Evolutionary conservation across 2,113 vertebrate genomes (phyloP).

Genomic region (Geococcyx californianus): DNA sequence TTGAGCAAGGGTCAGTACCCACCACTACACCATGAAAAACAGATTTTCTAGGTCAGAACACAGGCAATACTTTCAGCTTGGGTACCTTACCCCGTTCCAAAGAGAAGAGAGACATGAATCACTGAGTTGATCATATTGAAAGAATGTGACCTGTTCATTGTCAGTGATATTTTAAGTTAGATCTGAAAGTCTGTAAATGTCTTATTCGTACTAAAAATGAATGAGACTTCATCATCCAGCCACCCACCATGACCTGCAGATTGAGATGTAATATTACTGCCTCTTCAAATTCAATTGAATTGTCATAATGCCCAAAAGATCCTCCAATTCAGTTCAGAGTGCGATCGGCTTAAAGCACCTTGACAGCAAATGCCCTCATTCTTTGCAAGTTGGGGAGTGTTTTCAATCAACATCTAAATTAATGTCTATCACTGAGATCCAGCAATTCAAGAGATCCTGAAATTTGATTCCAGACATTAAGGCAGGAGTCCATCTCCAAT

Average conservation of each 20-base stretch:
- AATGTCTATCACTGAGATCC: neutral
- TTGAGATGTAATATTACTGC: slow-evolving; percentile 3
- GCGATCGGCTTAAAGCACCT: neutral
- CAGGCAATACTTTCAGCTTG: neutral
- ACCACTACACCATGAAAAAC: neutral
- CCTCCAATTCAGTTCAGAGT: neutral
- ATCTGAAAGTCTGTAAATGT: slow-evolving; percentile 19
- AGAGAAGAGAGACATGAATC: slow-evolving; percentile 34
- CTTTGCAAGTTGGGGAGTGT: neutral
- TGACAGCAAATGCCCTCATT: neutral
- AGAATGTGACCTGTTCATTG: slow-evolving; percentile 41
- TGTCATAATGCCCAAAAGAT: neutral
- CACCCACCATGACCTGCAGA: slow-evolving; percentile 39
- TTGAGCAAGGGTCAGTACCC: neutral
- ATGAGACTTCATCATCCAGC: slow-evolving; percentile 18
- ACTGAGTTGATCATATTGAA: slow-evolving; percentile 2
- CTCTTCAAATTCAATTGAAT: slow-evolving; percentile 3
- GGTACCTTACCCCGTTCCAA: neutral
- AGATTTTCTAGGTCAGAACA: neutral
- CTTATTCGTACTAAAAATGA: slow-evolving; percentile 13
- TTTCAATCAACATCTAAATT: neutral
- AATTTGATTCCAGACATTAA: neutral
- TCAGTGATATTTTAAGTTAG: slow-evolving; percentile 44
- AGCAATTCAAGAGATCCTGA: neutral
- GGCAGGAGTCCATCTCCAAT: neutral